A percentile compares a stretch with the other conserved stretches of the same genome.
Evolutionary conservation across 2,113 vertebrate genomes (phyloP).

Genomic region (Eulemur rufifrons): DNA sequence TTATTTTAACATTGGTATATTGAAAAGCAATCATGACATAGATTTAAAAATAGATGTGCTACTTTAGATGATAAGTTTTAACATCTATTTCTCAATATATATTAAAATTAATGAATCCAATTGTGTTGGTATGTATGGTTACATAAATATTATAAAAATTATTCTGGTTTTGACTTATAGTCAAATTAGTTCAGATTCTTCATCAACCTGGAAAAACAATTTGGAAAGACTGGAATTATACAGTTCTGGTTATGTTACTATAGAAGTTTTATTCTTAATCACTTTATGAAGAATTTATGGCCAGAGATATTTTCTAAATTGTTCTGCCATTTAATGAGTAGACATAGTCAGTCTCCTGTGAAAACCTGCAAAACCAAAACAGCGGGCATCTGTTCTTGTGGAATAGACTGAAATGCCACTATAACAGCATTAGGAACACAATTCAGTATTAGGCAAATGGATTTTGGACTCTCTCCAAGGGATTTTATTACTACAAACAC

Average conservation of each 20-base stretch:
- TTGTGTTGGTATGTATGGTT: background rate
- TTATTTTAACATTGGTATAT: background rate
- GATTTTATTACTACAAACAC: conserved; percentile 43
- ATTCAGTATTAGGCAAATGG: conserved; percentile 21
- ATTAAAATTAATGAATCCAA: conserved; percentile 1
- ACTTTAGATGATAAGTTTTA: background rate
- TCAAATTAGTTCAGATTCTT: background rate
- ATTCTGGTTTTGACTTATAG: background rate
- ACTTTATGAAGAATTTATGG: background rate
- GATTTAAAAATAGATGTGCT: background rate
- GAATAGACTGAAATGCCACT: conserved; percentile 23
- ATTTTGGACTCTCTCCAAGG: background rate
- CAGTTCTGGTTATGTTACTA: background rate
- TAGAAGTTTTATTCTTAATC: background rate
- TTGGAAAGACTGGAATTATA: background rate
- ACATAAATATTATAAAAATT: background rate
- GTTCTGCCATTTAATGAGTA: conserved; percentile 35
- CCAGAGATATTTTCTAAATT: conserved; percentile 16
- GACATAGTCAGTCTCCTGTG: conserved; percentile 20
- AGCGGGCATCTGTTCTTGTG: conserved; percentile 23
- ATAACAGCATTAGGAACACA: background rate
- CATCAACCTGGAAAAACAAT: background rate
- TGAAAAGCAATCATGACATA: background rate
- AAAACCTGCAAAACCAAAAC: conserved; percentile 37
- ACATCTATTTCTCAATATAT: background rate